Percentiles rank a stretch among this genome's conserved stretches.
Evolutionary conservation across 1,140 invertebrate species (phyloP).

Genomic region (Thalassaphorura encarpata): DNA sequence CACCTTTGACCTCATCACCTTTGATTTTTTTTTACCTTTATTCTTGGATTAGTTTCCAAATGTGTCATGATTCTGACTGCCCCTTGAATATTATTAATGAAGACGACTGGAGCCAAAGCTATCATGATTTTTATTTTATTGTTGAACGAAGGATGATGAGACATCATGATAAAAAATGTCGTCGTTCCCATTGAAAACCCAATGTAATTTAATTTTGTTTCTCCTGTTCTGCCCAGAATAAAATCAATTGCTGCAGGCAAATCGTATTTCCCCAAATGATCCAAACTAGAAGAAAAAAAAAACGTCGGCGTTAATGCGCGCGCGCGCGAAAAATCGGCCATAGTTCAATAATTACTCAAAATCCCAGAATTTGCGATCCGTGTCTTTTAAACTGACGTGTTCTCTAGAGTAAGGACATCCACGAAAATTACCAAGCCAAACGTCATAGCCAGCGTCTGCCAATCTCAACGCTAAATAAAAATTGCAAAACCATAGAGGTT

Average conservation of each 20-base stretch:
- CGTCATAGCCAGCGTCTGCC: too few relatives aligned
- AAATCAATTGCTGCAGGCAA: constrained; percentile 33
- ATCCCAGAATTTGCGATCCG: too few relatives aligned
- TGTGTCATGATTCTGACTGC: constrained; percentile 28
- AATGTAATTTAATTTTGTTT: constrained; percentile 44
- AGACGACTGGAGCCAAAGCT: constrained; percentile 43
- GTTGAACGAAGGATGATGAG: constrained; percentile 46
- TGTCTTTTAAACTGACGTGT: too few relatives aligned
- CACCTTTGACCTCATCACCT: background rate
- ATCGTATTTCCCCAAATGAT: constrained; percentile 36
- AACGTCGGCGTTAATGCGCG: background rate
- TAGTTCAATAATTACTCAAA: too few relatives aligned
- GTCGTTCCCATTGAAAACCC: constrained; percentile 54
- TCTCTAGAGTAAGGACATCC: too few relatives aligned
- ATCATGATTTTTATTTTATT: constrained; percentile 42
- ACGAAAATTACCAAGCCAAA: too few relatives aligned
- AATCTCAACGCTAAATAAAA: too few relatives aligned
- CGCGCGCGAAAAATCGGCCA: too few relatives aligned
- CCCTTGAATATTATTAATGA: constrained; percentile 38
- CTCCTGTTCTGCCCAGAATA: constrained; percentile 20
- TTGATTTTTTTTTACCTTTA: constrained; percentile 5
- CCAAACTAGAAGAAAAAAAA: constrained; percentile 1
- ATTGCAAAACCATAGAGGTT: too few relatives aligned
- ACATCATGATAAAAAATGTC: constrained; percentile 50
- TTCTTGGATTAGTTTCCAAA: constrained; percentile 2